A percentile compares a stretch with the other conserved stretches of the same genome.
Evolutionary conservation across 2,113 vertebrate genomes (phyloP).

Genomic region (Platysteira castanea): DNA sequence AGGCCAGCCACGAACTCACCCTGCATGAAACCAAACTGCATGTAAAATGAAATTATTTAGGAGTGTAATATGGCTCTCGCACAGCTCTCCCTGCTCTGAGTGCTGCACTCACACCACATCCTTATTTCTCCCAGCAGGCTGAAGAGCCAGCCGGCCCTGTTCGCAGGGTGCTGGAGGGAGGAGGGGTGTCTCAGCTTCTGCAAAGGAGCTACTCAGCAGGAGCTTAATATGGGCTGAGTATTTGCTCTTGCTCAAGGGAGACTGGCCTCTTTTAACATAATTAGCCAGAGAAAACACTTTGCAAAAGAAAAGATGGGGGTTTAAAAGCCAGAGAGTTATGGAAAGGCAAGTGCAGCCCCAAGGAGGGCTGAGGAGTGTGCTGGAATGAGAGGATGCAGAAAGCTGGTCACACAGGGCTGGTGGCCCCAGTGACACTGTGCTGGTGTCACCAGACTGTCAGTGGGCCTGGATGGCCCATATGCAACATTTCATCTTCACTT

Average conservation of each 20-base stretch:
- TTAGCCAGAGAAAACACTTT: background rate
- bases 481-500: background rate
- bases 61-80: background rate
- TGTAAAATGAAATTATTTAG: background rate
- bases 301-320: background rate
- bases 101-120: background rate
- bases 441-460: background rate
- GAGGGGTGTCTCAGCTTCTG: background rate
- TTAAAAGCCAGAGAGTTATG: background rate
- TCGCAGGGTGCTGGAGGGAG: background rate
- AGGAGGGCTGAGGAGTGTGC: background rate
- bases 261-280: background rate
- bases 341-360: background rate
- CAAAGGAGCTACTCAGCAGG: background rate
- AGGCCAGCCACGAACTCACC: background rate
- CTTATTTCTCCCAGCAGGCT: background rate
- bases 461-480: background rate
- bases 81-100: background rate
- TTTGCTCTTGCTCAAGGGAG: background rate
- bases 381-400: background rate
- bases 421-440: rapidly evolving
- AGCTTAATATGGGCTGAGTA: background rate
- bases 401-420: background rate
- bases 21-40: background rate
- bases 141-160: background rate